phyloP scores from a whole-genome alignment of 2,113 vertebrate species.

The Platichthys flesus region DNA sequence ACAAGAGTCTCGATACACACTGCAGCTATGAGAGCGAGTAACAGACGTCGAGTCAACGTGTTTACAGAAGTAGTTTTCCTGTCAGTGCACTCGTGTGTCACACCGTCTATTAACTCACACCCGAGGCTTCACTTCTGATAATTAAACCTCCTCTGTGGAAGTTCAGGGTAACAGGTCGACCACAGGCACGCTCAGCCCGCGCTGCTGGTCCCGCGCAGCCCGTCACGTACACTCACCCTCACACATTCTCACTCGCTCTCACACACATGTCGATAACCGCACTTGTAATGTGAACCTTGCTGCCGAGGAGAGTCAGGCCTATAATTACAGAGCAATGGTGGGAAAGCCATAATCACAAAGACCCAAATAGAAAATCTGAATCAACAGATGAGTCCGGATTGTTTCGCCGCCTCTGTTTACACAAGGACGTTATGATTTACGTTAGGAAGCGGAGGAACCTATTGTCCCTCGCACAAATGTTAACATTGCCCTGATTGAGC shows the following conservation, averaged over 20 bases:
- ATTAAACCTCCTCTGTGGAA: conserved; percentile 51
- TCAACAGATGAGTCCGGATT: conserved; percentile 77
- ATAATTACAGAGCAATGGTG: conserved; percentile 74
- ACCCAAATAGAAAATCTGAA: conserved; percentile 80
- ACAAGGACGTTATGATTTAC: conserved; percentile 57
- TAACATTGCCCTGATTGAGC: conserved; percentile 64
- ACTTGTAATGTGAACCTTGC: conserved; percentile 76
- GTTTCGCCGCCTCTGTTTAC: conserved; percentile 70
- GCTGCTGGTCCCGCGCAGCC: conserved; percentile 24
- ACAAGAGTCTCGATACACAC: neutral
- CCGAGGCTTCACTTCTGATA: conserved; percentile 43
- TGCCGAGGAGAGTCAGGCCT: conserved; percentile 58
- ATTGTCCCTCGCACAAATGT: conserved; percentile 70
- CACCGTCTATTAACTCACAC: conserved; percentile 10
- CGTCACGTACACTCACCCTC: conserved; percentile 65
- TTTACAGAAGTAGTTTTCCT: neutral
- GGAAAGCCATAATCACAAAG: conserved; percentile 79
- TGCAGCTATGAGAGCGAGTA: neutral
- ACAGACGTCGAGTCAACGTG: neutral
- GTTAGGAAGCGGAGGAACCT: conserved; percentile 45
- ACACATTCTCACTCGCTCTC: conserved; percentile 70
- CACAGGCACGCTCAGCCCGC: conserved; percentile 57
- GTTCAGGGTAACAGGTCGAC: conserved; percentile 55
- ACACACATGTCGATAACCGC: conserved; percentile 78
- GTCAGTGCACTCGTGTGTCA: conserved; percentile 26